These are phyloP conservation scores for Calcarius lapponicus DNA, from an alignment of 2,797 vertebrate species.

Conservation along the genomic window DNA sequence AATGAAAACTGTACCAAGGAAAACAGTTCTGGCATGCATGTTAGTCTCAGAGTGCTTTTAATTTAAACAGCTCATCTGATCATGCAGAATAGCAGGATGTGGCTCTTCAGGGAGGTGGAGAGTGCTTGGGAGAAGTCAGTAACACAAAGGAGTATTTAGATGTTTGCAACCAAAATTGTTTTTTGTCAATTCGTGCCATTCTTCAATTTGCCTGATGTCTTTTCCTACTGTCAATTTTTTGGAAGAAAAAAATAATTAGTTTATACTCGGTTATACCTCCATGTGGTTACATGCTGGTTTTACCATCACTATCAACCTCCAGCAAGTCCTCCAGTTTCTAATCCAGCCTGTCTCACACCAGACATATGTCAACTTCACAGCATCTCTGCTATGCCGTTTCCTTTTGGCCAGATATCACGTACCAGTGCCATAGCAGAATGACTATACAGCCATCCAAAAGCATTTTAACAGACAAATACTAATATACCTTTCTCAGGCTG, in stretches of 20 bases:
- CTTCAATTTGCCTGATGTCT: neutral
- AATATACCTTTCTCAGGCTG: neutral
- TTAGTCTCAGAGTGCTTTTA: neutral
- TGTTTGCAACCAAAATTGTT: neutral
- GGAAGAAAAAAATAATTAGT: neutral
- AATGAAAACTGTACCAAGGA: neutral
- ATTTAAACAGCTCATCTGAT: neutral
- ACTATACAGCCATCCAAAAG: neutral
- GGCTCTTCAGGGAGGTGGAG: neutral
- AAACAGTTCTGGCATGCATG: neutral
- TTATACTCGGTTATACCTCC: neutral
- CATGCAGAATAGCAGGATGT: neutral
- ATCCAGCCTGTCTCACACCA: neutral
- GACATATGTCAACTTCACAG: neutral
- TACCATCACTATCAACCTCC: neutral
- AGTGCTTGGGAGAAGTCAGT: neutral
- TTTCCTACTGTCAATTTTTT: neutral
- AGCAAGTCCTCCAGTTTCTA: neutral
- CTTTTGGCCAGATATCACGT: neutral
- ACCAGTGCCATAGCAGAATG: neutral
- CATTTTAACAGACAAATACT: neutral
- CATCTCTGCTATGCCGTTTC: neutral
- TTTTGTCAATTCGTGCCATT: neutral
- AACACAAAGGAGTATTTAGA: neutral
- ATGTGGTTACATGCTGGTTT: neutral